These are phyloP conservation scores for Alouatta palliata DNA, from an alignment of 2,113 vertebrate species.

Conservation along the genomic window DNA sequence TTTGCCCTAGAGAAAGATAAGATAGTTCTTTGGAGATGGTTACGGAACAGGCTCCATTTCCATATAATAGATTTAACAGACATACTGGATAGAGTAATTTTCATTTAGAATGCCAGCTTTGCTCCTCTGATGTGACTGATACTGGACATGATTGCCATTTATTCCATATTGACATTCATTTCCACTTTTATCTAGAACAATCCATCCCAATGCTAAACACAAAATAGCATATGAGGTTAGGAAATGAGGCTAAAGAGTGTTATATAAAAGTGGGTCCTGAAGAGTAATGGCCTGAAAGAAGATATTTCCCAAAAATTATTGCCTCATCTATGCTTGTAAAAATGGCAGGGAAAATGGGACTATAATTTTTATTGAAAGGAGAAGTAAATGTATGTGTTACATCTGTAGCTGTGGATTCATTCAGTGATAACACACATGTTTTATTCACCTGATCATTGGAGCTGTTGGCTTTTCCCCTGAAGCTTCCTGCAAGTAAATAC, in stretches of 20 bases:
- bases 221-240: background rate
- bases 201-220: background rate
- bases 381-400: conserved; percentile 23
- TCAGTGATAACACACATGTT: conserved; percentile 49
- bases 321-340: background rate
- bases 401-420: conserved; percentile 45
- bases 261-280: background rate
- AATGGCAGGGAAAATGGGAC: background rate
- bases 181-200: background rate
- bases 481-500: conserved; percentile 12
- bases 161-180: background rate
- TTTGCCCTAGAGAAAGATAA: background rate
- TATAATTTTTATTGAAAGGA: background rate
- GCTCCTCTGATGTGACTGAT: background rate
- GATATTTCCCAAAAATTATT: background rate
- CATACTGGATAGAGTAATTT: background rate
- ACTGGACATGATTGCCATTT: background rate
- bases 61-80: background rate
- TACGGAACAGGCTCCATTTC: background rate
- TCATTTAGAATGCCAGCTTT: background rate
- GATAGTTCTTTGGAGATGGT: background rate
- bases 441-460: conserved; percentile 45
- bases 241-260: background rate
- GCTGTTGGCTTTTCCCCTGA: background rate
- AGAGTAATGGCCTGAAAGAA: background rate